A percentile compares a stretch with the other conserved stretches of the same genome.
phyloP scores from a whole-genome alignment of 2,888 invertebrate genomes.

The Geotrupes spiniger region DNA sequence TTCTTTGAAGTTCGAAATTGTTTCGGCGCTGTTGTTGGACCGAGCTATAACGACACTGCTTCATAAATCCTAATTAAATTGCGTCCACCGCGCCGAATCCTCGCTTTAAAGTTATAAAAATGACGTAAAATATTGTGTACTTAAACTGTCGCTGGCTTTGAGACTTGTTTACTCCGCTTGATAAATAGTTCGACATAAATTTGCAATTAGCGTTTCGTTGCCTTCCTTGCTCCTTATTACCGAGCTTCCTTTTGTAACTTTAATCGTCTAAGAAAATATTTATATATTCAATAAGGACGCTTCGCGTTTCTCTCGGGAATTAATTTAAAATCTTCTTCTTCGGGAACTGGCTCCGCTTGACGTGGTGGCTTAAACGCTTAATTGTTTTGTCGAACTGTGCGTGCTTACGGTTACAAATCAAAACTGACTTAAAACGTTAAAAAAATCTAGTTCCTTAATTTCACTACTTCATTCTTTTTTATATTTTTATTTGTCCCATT shows the following conservation, averaged over 20 bases:
- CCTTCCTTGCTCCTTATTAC: not conserved
- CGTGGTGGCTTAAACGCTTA: too few species aligned
- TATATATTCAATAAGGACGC: constrained; percentile 1
- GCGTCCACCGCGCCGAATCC: constrained; percentile 6
- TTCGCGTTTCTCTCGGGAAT: not conserved
- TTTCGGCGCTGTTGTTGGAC: constrained; percentile 6
- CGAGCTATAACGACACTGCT: constrained; percentile 8
- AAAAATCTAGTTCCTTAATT: too few species aligned
- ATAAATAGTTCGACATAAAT: constrained; percentile 21
- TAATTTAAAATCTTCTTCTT: too few species aligned
- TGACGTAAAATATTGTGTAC: constrained; percentile 18
- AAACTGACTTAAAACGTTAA: too few species aligned
- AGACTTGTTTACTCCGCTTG: constrained; percentile 17
- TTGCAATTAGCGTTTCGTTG: constrained; percentile 17
- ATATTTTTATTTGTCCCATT: too few species aligned
- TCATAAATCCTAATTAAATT: constrained; percentile 23
- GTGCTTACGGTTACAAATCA: too few species aligned
- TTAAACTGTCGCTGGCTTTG: constrained; percentile 19
- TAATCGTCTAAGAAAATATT: constrained; percentile 5
- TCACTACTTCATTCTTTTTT: too few species aligned
- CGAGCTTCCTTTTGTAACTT: not conserved
- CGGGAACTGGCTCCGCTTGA: too few species aligned
- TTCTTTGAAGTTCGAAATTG: constrained; percentile 2
- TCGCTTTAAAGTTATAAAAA: constrained; percentile 20
- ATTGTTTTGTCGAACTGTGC: too few species aligned